Base-by-base conservation (phyloP, 2,113 vertebrate species). In the Phaethornis superciliosus region DNA sequence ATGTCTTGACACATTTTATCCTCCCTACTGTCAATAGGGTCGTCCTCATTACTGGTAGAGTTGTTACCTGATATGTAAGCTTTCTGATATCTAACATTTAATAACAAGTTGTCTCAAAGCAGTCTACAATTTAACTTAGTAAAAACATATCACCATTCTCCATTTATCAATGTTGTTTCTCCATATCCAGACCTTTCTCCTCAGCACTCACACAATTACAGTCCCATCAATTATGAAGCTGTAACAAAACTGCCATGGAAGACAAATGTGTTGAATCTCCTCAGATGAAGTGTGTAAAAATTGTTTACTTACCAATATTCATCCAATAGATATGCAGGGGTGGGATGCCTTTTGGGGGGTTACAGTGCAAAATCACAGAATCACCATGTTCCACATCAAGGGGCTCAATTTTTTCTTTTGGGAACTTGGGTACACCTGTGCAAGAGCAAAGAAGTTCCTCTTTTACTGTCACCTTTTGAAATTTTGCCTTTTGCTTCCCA, bases 291-390 rank as follows among this genome's bases (percentile, higher is more conserved):
- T 8, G 26, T 15, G 24, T 30, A 22, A 15, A 64, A 60, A 1
- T 3, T 15, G n/a, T 20, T 28, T 21, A 92, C 98, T 98, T 88
- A 99, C 99, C 98, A 62, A 99, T 99, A 24, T 99, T 99, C 99
- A 99, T 99, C 99, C 99, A 99, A 78, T 99, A 99, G 87, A 99
- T 99, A 75, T 99, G 98, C 85, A 99, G 89, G 15, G 99, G 99
- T 1, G 99, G 99, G 14, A 99, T 98, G 60, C 99, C 99, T 94
- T 97, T 97, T 3, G 99, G 99, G 20, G 99, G 99, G 49, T 99
- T 97, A 77, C 99, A 99, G 15, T 97, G 97, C 42, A 99, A 96
- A 84, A 98, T 97, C 60, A 99, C 98, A 27, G 99, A 87, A 78
- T 99, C 98, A 5, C 99, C 99, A 74, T 99, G 98, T 68, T 99